Base-by-base conservation (phyloP, 2,888 invertebrate species). In the Agrotis clavis region DNA sequence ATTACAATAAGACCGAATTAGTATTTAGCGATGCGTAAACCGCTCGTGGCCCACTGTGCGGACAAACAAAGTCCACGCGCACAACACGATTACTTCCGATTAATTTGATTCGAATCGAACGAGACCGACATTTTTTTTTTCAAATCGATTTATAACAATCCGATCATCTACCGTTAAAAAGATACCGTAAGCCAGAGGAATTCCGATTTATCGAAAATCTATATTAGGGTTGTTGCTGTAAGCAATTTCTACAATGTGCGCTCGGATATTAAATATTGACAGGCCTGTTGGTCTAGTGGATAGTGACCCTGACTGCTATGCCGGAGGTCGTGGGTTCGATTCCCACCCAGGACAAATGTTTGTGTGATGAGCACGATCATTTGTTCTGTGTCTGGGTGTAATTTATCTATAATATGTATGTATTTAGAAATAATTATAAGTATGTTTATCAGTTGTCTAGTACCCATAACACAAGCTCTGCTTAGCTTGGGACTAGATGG, bases 101-200 rank as follows among this genome's bases (percentile, higher is more conserved):
- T 90, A 90, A 92, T 88, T 90, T 87, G 86, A 86, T 83, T 88
- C 85, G 89, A 91, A 91, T 89, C 91, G 89, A 92, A 92, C 91
- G 86, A 87, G 85, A 89, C 85, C 89, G 82, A 82, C 59, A 71
- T 70, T 74, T 82, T 87, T 87, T 90, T 92, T 94, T 93, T 90
- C 4, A 82, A 90, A 92, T 89, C 91, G 90, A 91, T 92, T 92
- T 90, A 89, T 89, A 89, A 90, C 91, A 91, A 94, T 93, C 90
- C 87, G 93, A 94, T 95, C 93, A 92, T 91, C 90, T 90, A 92
- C 94, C 94, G 94, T 94, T 93, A 92, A 91, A 91, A 89, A 90
- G 84, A 87, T 94, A 94, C 94, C 94, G 94, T 93, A 92, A 94
- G 90, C 88, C 88, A 79, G 82, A 88, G 89, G 90, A 90, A 92